phyloP scores from a whole-genome alignment of 2,797 vertebrate species.

The Mus caroli region DNA sequence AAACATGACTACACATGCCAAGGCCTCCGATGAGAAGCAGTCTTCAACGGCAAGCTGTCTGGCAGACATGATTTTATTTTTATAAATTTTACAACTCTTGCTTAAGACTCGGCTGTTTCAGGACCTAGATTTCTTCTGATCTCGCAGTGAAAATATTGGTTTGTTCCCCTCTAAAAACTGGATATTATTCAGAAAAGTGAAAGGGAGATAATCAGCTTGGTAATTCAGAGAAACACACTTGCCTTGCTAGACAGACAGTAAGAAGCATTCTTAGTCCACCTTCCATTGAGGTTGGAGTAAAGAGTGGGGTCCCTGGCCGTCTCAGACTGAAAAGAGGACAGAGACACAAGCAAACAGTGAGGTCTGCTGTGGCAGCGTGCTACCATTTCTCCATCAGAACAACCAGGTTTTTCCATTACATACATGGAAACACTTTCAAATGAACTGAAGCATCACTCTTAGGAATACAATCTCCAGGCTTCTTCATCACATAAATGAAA shows the following conservation, averaged over 20 bases:
- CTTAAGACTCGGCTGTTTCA: constrained; percentile 64
- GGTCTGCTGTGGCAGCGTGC: neutral
- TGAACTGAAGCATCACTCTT: constrained; percentile 29
- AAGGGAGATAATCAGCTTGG: constrained; percentile 53
- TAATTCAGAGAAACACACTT: constrained; percentile 58
- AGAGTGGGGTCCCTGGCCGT: neutral
- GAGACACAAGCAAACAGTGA: neutral
- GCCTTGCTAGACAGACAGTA: constrained; percentile 55
- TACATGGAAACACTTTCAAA: constrained; percentile 59
- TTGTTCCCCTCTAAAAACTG: constrained; percentile 46
- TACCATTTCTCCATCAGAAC: neutral
- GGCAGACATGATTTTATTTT: constrained; percentile 82
- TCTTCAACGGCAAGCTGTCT: constrained; percentile 78
- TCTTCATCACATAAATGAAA: neutral
- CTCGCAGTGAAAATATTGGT: neutral
- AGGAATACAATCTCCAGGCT: constrained; percentile 33
- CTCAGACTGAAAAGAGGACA: neutral
- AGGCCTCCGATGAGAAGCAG: constrained; percentile 71
- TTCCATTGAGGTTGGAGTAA: neutral
- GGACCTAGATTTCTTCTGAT: constrained; percentile 10
- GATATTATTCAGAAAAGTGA: constrained; percentile 42
- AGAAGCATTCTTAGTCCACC: neutral
- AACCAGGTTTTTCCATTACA: constrained; percentile 59
- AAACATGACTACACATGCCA: constrained; percentile 82
- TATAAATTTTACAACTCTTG: constrained; percentile 73